A percentile compares a stretch with the other conserved stretches of the same genome.
These are phyloP conservation scores for Chlamydotis undulata DNA, from an alignment of 2,113 vertebrate genomes.

Conservation along the genomic window DNA sequence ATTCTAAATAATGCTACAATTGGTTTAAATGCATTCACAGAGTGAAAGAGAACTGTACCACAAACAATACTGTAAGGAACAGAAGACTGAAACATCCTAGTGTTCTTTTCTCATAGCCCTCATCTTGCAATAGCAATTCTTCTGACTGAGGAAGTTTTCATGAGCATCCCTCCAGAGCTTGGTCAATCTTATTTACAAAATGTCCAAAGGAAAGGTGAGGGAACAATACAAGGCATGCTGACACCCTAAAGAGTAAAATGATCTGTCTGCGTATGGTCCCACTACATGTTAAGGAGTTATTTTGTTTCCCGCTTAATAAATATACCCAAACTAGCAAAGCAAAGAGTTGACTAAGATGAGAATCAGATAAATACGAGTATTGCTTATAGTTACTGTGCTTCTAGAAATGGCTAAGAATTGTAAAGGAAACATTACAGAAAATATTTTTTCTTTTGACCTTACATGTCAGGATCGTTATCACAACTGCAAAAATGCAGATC, in stretches of 20 bases:
- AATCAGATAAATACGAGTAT: neutral
- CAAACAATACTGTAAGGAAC: neutral
- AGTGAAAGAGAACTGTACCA: conserved; percentile 13
- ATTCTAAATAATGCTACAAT: neutral
- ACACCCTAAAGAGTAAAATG: neutral
- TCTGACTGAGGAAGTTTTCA: neutral
- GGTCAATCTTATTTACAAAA: neutral
- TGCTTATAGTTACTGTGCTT: neutral
- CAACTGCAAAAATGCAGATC: neutral
- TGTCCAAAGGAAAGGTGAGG: neutral
- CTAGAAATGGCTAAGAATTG: neutral
- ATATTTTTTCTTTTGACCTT: neutral
- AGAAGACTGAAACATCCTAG: neutral
- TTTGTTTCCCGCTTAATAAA: neutral
- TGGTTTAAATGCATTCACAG: conserved; percentile 10
- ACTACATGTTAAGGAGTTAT: neutral
- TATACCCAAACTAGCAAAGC: neutral
- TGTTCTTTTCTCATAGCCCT: neutral
- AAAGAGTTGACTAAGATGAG: neutral
- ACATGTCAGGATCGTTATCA: neutral
- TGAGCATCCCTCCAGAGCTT: neutral
- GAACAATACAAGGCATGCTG: neutral
- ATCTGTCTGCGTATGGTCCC: neutral
- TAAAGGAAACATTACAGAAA: neutral
- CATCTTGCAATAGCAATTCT: neutral